A percentile compares a stretch with the other conserved stretches of the same genome.
Conservation (phyloP, 2,113 vertebrate genomes). For the Epinephelus cyanopodus region DNA sequence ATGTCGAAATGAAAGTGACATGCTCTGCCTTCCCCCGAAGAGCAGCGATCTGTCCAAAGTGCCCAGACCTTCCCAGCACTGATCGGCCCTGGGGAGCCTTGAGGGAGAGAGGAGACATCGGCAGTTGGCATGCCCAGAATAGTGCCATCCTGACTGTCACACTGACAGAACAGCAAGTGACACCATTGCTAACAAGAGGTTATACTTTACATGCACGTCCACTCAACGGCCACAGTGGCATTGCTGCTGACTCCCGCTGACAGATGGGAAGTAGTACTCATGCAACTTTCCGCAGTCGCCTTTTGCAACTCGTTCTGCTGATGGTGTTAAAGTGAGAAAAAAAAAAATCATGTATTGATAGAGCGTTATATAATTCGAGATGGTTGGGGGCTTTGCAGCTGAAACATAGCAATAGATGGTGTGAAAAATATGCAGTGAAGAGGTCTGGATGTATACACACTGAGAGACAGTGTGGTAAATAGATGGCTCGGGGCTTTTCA, state of each 20-base stretch:
- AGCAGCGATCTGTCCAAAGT: slow-evolving; percentile 51
- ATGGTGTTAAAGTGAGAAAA: slow-evolving; percentile 12
- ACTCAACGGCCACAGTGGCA: slow-evolving; percentile 3
- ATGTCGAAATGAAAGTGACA: slow-evolving; percentile 51
- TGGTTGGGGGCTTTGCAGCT: slow-evolving; percentile 19
- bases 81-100: slow-evolving; percentile 21
- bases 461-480: slow-evolving; percentile 60
- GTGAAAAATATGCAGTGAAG: slow-evolving; percentile 58
- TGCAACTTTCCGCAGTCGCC: slow-evolving; percentile 19
- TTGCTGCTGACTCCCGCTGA: slow-evolving; percentile 28
- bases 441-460: slow-evolving; percentile 52
- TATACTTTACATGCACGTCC: slow-evolving; percentile 22
- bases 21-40: slow-evolving; percentile 13
- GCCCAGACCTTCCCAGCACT: slow-evolving; percentile 27
- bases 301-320: slow-evolving; percentile 31
- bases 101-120: slow-evolving; percentile 18
- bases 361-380: slow-evolving; percentile 49
- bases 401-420: slow-evolving; percentile 31
- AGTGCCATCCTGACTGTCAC: slow-evolving; percentile 44
- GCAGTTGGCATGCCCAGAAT: slow-evolving; percentile 42
- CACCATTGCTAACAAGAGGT: slow-evolving; percentile 54
- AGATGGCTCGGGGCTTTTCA: slow-evolving; percentile 56
- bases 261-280: slow-evolving; percentile 19
- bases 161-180: slow-evolving; percentile 50
- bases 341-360: slow-evolving; percentile 23